phyloP scores from a whole-genome alignment of 2,888 invertebrate genomes.

The Microplitis deprimator region DNA sequence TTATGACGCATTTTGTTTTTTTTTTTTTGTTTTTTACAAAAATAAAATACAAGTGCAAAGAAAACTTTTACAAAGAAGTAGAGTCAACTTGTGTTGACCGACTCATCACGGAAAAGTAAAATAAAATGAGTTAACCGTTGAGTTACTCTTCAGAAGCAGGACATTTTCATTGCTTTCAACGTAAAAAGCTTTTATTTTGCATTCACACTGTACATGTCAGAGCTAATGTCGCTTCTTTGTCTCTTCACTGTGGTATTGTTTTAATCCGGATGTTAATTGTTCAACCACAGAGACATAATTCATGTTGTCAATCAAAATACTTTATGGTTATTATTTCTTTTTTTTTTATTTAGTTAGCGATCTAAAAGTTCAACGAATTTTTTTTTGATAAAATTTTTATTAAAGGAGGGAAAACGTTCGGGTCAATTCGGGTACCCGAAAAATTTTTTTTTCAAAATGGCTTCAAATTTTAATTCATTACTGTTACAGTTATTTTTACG shows the following conservation, averaged over 20 bases:
- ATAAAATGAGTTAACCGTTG: not conserved
- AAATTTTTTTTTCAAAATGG: no score
- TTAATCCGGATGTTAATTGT: not conserved
- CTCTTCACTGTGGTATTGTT: not conserved
- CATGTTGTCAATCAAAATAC: not conserved
- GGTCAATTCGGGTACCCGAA: no score
- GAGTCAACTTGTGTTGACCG: not conserved
- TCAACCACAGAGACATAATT: not conserved
- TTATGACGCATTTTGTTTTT: not conserved
- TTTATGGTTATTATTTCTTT: not conserved
- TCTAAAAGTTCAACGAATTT: not conserved
- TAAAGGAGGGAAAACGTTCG: not conserved
- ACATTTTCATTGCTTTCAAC: not conserved
- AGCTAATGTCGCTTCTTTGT: not conserved
- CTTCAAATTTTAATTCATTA: no score
- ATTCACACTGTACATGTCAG: not conserved
- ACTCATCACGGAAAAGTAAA: not conserved
- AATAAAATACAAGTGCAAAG: not conserved
- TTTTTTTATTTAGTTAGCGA: not conserved
- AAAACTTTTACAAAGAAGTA: not conserved
- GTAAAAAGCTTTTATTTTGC: not conserved
- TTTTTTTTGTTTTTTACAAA: not conserved
- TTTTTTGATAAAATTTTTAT: not conserved
- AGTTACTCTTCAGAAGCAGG: not conserved
- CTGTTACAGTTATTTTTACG: no score